phyloP scores from a whole-genome alignment of 92 coral and sea anemone genomes.

The Porites cylindrica region DNA sequence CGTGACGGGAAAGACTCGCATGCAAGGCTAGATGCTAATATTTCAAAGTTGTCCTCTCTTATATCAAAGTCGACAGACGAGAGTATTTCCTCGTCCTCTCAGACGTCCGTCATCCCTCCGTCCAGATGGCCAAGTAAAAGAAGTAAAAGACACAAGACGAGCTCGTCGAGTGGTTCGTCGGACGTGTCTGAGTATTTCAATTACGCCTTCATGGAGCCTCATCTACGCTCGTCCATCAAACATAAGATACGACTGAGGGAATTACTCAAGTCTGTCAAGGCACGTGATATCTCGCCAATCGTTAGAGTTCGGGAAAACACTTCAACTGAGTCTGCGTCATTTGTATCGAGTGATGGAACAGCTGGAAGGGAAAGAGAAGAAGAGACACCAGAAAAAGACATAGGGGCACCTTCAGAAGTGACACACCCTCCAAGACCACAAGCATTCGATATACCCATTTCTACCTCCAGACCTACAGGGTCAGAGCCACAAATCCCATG shows the following conservation, averaged over 20 bases:
- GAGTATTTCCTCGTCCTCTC: conserved; percentile 55
- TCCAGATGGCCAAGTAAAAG: conserved; percentile 30
- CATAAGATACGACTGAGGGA: conserved; percentile 74
- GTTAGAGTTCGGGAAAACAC: conserved; percentile 19
- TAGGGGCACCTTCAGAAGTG: not conserved
- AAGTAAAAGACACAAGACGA: conserved; percentile 39
- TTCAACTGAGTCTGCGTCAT: conserved; percentile 43
- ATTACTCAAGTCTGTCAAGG: conserved; percentile 71
- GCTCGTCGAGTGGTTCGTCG: conserved; percentile 75
- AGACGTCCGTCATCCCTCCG: conserved; percentile 31
- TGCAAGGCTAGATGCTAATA: conserved; percentile 32
- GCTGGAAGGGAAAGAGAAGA: not conserved
- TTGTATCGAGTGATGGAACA: conserved; percentile 34
- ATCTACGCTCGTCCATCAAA: conserved; percentile 63
- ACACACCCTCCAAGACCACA: conserved; percentile 1
- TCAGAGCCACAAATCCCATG: conserved; percentile 17
- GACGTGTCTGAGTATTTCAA: conserved; percentile 66
- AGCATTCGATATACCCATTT: conserved; percentile 3
- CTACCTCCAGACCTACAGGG: not conserved
- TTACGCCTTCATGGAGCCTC: conserved; percentile 64
- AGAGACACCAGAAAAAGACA: conserved; percentile 23
- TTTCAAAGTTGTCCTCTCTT: conserved; percentile 76
- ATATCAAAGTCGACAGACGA: conserved; percentile 71
- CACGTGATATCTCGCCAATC: conserved; percentile 37
- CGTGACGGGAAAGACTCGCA: conserved; percentile 64